A percentile compares a stretch with the other conserved stretches of the same genome.
These are phyloP conservation scores for Saccostrea cuccullata DNA, from an alignment of 1,140 invertebrate species.

Conservation along the genomic window DNA sequence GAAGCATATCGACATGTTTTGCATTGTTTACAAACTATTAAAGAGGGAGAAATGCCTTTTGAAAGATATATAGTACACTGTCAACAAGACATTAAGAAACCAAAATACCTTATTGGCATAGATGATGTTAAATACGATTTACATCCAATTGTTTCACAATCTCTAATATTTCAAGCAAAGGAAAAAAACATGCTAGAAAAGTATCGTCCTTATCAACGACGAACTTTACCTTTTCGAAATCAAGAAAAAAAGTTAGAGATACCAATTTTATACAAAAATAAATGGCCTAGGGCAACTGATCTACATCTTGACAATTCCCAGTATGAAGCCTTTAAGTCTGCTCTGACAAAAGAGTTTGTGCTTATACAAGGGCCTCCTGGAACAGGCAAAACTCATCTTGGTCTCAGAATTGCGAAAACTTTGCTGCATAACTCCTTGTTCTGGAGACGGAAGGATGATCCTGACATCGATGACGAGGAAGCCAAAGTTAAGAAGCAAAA, in stretches of 20 bases:
- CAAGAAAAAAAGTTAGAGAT: background rate
- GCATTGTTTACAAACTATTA: slow-evolving; percentile 72
- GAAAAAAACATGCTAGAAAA: background rate
- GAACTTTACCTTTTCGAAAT: background rate
- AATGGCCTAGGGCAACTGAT: slow-evolving; percentile 67
- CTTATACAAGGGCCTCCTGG: slow-evolving; percentile 84
- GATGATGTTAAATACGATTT: slow-evolving; percentile 58
- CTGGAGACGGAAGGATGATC: slow-evolving; percentile 54
- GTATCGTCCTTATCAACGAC: background rate
- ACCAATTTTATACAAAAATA: slow-evolving; percentile 7
- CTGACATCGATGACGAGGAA: background rate
- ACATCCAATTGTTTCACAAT: slow-evolving; percentile 48
- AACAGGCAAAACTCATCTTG: slow-evolving; percentile 73
- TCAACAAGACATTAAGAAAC: slow-evolving; percentile 57
- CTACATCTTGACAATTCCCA: slow-evolving; percentile 78
- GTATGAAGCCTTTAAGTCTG: slow-evolving; percentile 75
- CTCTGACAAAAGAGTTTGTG: slow-evolving; percentile 79
- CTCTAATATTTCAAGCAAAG: slow-evolving; percentile 30
- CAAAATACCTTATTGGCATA: slow-evolving; percentile 58
- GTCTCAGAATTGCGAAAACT: slow-evolving; percentile 72
- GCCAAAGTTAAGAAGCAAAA: background rate
- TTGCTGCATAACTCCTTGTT: slow-evolving; percentile 69
- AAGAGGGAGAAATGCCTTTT: slow-evolving; percentile 75
- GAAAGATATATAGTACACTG: slow-evolving; percentile 54
- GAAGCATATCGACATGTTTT: slow-evolving; percentile 79